Percentiles rank a stretch among this genome's conserved stretches.
These are phyloP conservation scores for Galagoides demidoff DNA, from an alignment of 2,797 vertebrate species.

Conservation along the genomic window DNA sequence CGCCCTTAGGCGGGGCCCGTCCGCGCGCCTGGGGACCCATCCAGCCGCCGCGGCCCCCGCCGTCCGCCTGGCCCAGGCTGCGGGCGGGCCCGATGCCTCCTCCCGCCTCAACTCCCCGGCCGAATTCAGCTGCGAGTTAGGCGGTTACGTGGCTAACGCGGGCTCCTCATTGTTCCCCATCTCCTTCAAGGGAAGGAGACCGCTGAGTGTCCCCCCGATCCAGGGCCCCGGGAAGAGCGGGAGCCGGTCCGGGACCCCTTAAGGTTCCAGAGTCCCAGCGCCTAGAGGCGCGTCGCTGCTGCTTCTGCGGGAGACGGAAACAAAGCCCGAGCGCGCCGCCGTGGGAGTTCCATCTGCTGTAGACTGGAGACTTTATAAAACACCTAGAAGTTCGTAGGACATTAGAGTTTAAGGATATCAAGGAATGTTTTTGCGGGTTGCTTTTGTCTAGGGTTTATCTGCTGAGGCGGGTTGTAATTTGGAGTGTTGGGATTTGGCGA, in stretches of 20 bases:
- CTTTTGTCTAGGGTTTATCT: slow-evolving; percentile 35
- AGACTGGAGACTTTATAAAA: background rate
- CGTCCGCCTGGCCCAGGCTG: background rate
- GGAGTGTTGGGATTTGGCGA: background rate
- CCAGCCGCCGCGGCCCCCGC: background rate
- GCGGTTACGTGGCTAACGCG: slow-evolving; percentile 29
- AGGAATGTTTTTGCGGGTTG: background rate
- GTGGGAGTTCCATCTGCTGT: background rate
- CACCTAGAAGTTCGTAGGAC: slow-evolving; percentile 19
- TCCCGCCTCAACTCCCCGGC: background rate
- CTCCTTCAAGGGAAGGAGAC: background rate
- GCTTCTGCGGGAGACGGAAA: slow-evolving; percentile 16
- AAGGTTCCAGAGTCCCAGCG: background rate
- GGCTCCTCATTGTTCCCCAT: slow-evolving; percentile 65
- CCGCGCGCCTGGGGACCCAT: background rate
- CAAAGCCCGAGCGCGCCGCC: slow-evolving; percentile 59
- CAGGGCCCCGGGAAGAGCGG: background rate
- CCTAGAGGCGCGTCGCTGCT: background rate
- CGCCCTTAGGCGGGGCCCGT: slow-evolving; percentile 55
- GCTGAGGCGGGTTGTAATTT: background rate
- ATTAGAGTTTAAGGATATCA: background rate
- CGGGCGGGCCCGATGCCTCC: background rate
- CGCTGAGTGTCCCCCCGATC: background rate
- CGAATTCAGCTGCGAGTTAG: background rate
- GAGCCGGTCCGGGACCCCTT: background rate